Percentiles rank a stretch among this genome's conserved stretches.
Conservation (phyloP, 2,888 invertebrate genomes). For the Aphelenchoides bicaudatus region DNA sequence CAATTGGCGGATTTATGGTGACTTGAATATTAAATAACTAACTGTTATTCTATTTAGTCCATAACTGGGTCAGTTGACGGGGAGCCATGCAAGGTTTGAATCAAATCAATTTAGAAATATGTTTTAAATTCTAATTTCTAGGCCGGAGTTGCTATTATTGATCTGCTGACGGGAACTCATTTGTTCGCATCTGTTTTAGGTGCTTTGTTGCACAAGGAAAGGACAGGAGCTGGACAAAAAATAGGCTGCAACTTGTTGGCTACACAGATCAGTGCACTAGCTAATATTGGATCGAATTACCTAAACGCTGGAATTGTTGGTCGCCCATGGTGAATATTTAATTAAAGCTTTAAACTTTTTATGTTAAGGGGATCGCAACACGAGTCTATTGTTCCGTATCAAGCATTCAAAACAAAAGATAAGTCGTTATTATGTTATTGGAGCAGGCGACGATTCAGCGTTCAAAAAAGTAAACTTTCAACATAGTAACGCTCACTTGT, state of each 20-base stretch:
- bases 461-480: slow-evolving; percentile 66
- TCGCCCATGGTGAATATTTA: slow-evolving; percentile 67
- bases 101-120: neutral
- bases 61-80: slow-evolving; percentile 76
- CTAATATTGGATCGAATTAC: slow-evolving; percentile 84
- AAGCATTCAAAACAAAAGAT: slow-evolving; percentile 77
- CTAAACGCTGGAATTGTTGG: slow-evolving; percentile 79
- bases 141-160: slow-evolving; percentile 66
- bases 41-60: too few species aligned
- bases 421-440: slow-evolving; percentile 77
- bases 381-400: slow-evolving; percentile 87
- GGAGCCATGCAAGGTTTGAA: slow-evolving; percentile 80
- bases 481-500: neutral
- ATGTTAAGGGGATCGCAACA: slow-evolving; percentile 68
- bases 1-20: slow-evolving; percentile 82
- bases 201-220: slow-evolving; percentile 74
- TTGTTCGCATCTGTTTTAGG: slow-evolving; percentile 91
- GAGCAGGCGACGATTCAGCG: slow-evolving; percentile 76
- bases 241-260: slow-evolving; percentile 89
- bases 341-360: too few species aligned
- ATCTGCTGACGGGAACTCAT: slow-evolving; percentile 85
- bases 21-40: too few species aligned
- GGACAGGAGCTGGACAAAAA: slow-evolving; percentile 80
- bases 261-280: slow-evolving; percentile 81
- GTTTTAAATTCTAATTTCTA: neutral